These are phyloP conservation scores for Volucella zonaria DNA, from an alignment of 2,888 invertebrate genomes.

Conservation along the genomic window DNA sequence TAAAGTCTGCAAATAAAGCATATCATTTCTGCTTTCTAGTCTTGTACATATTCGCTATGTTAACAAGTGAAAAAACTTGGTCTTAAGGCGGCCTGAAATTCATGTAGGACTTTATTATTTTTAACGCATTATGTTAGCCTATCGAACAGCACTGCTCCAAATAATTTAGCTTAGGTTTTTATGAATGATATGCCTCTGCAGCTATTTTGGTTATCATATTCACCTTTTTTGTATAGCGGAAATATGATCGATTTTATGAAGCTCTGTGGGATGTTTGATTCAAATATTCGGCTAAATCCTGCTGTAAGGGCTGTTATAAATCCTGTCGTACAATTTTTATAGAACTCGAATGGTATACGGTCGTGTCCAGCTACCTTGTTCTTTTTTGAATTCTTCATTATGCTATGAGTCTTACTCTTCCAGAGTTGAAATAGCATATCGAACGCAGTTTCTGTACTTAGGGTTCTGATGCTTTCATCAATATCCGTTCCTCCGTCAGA, in stretches of 20 bases:
- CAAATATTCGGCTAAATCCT: not conserved
- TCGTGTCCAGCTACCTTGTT: conserved; percentile 12
- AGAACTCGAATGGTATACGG: conserved; percentile 9
- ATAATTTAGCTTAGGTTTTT: conserved; percentile 17
- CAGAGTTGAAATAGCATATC: no score
- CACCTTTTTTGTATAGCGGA: not conserved
- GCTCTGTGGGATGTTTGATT: not conserved
- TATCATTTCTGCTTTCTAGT: no score
- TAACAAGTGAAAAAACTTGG: no score
- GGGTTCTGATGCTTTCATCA: no score
- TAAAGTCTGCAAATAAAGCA: conserved; percentile 36
- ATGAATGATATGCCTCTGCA: conserved; percentile 14
- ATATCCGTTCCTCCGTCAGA: no score
- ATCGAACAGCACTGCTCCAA: conserved; percentile 5
- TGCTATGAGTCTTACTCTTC: no score
- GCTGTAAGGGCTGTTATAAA: not conserved
- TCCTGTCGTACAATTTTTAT: conserved; percentile 14
- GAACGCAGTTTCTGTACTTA: no score
- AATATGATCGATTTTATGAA: conserved; percentile 14
- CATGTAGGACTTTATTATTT: conserved; percentile 16
- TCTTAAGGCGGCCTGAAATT: no score
- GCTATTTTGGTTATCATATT: not conserved
- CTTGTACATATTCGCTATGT: no score
- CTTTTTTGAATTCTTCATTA: not conserved
- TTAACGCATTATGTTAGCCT: conserved; percentile 11